phyloP scores from a whole-genome alignment of 2,888 invertebrate genomes.

The Villa cingulata region DNA sequence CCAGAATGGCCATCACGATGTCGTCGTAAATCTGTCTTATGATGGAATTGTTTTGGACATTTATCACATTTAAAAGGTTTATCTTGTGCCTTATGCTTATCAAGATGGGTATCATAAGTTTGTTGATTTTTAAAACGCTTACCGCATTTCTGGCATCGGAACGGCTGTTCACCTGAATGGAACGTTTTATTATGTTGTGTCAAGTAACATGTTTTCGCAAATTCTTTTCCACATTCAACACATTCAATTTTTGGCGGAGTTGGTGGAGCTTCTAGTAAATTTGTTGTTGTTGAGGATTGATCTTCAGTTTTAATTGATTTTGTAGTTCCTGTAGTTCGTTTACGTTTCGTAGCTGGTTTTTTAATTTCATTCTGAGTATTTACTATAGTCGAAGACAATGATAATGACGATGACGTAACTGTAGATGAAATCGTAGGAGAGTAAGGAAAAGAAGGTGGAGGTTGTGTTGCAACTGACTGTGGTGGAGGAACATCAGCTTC shows the following conservation, averaged over 20 bases:
- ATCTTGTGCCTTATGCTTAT: conserved; percentile 59
- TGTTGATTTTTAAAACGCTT: conserved; percentile 64
- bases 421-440: conserved; percentile 27
- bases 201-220: conserved; percentile 74
- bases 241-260: conserved; percentile 44
- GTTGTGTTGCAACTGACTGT: conserved; percentile 20
- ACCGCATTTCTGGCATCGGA: conserved; percentile 71
- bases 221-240: conserved; percentile 68
- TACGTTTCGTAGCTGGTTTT: conserved; percentile 29
- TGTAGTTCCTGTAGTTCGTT: conserved; percentile 21
- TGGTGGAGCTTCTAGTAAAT: conserved; percentile 13
- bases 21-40: conserved; percentile 75
- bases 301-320: conserved; percentile 9
- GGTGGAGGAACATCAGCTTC: conserved; percentile 30
- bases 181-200: conserved; percentile 85
- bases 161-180: conserved; percentile 75
- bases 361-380: conserved; percentile 18
- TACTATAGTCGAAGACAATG: conserved; percentile 10
- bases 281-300: conserved; percentile 8
- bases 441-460: conserved; percentile 18
- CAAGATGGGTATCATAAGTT: conserved; percentile 57
- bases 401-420: conserved; percentile 7
- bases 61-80: conserved; percentile 76
- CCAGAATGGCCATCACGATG: conserved; percentile 82
- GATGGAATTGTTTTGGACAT: conserved; percentile 81